Conservation (phyloP, 92 coral and sea anemone genomes). For the Bergia sp. region DNA sequence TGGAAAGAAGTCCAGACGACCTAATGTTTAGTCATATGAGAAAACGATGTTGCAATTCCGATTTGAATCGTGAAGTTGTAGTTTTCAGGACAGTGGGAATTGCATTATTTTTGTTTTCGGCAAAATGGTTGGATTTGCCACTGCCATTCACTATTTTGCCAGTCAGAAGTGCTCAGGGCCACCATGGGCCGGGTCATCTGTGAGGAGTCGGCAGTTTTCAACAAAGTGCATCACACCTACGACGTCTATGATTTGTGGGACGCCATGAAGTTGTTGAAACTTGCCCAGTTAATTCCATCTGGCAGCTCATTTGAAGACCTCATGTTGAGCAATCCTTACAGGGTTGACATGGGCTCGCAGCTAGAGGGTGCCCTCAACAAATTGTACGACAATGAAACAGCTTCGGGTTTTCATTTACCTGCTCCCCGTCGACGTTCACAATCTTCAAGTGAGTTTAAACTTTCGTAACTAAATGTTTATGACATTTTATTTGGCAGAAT, state of each 20-base stretch:
- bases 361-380: neutral
- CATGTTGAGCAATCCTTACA: neutral
- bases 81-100: no score
- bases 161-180: neutral
- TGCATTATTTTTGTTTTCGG: no score
- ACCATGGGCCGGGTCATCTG: neutral
- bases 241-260: neutral
- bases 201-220: neutral
- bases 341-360: neutral
- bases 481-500: no score
- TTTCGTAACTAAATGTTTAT: no score
- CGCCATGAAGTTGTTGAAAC: neutral
- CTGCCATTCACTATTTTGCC: neutral
- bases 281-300: neutral
- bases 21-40: no score
- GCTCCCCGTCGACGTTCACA: neutral
- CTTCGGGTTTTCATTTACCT: neutral
- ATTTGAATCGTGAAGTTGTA: no score
- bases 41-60: no score
- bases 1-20: no score
- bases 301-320: neutral
- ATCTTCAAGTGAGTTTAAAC: neutral
- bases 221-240: neutral
- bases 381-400: neutral
- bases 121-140: no score